Evolutionary conservation across 2,113 vertebrate species (phyloP), one percentile per base, ranked within the genome.

Genomic region (Lanius ludovicianus): DNA sequence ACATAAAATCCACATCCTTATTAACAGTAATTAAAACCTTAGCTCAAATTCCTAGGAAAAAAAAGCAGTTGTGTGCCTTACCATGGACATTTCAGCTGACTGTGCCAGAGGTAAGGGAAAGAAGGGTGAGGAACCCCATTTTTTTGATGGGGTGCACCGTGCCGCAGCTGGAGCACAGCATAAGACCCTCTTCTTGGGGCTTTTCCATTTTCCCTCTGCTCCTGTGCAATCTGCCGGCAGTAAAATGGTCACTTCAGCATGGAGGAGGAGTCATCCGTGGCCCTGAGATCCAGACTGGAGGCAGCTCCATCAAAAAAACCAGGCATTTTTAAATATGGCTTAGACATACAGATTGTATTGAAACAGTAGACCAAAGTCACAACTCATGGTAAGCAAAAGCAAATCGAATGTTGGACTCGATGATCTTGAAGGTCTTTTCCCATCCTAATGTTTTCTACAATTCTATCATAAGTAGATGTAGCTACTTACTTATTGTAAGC

Each of bases 1-100:
- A 59, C 23, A 87, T 39, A 73, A 89, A 93, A 93, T 91, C 52
- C 30, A 57, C 42, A 77, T 93, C 11, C 47, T 74, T 49, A n/a
- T 62, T 93, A 92, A 49, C 35, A 76, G 63, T 56, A 71, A 84
- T 80, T 77, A 94, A 92, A 93, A 57, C 7, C 46, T 71, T 35
- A 63, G 33, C 23, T 75, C 31, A 64, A 13, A 87, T 57, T 57
- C 52, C 62, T 52, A n/a, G 53, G 37, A 37, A 68, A 70, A 69
- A 65, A 87, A 89, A 56, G 6, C 10, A 63, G 7, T 6, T 46
- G 6, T 64, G 44, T 60, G 31, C 57, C 52, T 83, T 59, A 68
- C 15, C 11, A 8, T 28, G 49, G 33, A 30, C 14, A 50, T 84
- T 59, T 89, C 65, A 69, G 25, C 70, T 93, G 57, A 24, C 44